Evolutionary conservation across 2,797 vertebrate species (phyloP), one percentile per base, ranked within the genome.

Genomic region (Cynopterus sphinx): DNA sequence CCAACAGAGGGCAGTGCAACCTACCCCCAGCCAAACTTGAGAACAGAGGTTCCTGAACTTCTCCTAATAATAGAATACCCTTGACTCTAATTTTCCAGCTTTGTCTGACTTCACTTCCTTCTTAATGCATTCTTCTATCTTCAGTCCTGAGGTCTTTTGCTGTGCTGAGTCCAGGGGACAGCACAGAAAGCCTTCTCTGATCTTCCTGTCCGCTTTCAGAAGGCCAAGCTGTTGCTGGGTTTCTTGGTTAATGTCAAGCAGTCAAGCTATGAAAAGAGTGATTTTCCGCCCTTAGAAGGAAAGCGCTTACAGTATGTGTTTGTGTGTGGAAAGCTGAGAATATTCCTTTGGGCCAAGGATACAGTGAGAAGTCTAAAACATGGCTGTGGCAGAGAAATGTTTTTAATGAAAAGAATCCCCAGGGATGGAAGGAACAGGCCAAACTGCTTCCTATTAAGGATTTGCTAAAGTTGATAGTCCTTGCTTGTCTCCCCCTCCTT

Each of bases 1-100:
- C 63, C 63, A 9, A 61, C 0, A 94, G 92, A 96, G 97, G 94
- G 88, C 82, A 77, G 87, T 94, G 73, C 77, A 78, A 68, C 33
- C 49, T 4, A 6, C 53, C 75, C 63, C n/a, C 3, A 49, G 36
- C 5, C 51, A 36, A 51, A 31, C 57, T 53, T 26, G 43, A 9
- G 39, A 85, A 61, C 11, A 63, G 61, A 78, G 33, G 46, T 51
- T 19, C 4, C 59, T 2, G 33, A 81, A 49, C 36, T 59, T 85
- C 31, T 82, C 31, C 83, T 90, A 91, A 61, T 90, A 39, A 87
- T 57, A 89, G 86, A 94, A 90, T 90, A 57, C 87, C 83, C 59
- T 81, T 71, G 75, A 28, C 53, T 91, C 79, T 61, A 61, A 74
- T 91, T 95, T 93, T 87, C 36, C 43, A 82, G 70, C 87, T 90